Evolutionary conservation across 2,888 invertebrate species (phyloP).

Genomic region (Pollenia angustigena): DNA sequence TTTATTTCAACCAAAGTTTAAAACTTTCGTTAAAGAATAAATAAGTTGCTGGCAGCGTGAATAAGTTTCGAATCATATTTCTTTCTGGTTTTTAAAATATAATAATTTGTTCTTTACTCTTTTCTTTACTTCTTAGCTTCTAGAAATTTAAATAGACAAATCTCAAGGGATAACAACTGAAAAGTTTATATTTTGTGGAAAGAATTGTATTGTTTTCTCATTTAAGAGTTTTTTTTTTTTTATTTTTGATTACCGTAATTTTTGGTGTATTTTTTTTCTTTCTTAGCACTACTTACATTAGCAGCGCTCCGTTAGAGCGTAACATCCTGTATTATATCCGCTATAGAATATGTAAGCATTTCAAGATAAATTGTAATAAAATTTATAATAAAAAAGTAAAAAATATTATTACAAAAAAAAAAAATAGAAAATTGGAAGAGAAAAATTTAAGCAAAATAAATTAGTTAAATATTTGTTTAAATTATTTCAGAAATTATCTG

Average conservation of each 20-base stretch:
- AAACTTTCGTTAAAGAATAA: no score
- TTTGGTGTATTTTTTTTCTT: conserved; percentile 57
- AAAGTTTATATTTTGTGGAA: conserved; percentile 22
- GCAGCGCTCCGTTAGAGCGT: conserved; percentile 84
- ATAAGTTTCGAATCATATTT: no score
- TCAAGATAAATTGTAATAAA: conserved; percentile 53
- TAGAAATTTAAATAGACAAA: conserved; percentile 31
- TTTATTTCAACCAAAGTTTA: no score
- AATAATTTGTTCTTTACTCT: not conserved
- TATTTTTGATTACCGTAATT: not conserved
- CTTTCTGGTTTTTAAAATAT: no score
- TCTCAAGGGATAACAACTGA: conserved; percentile 12
- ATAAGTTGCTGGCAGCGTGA: no score
- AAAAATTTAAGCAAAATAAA: conserved; percentile 38
- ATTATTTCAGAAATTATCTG: not conserved
- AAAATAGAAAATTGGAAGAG: conserved; percentile 6
- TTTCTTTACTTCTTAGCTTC: not conserved
- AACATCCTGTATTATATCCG: conserved; percentile 84
- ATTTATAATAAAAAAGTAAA: conserved; percentile 27
- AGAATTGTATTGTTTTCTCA: not conserved
- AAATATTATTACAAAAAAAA: conserved; percentile 23
- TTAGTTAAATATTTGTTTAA: conserved; percentile 37
- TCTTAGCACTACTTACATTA: conserved; percentile 81
- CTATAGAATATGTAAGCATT: conserved; percentile 75
- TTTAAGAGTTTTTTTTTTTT: conserved; percentile 12